Base-by-base conservation (phyloP, 2,797 vertebrate species). In the Jordanella pulchra region DNA sequence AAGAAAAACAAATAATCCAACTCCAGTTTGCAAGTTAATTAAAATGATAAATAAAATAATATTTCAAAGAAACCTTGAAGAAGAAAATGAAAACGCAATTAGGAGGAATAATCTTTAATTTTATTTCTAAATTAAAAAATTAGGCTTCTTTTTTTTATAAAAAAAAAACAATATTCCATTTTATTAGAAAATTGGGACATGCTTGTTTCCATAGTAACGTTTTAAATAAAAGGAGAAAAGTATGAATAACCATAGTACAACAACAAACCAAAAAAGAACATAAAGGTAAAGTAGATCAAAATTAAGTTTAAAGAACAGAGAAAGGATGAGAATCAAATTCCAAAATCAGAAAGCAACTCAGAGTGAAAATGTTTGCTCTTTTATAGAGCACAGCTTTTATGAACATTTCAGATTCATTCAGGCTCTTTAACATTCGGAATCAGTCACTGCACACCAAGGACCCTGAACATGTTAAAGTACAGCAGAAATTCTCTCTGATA, bases 201-300 rank as follows among this genome's bases (percentile, higher is more conserved):
- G 9, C 9, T 39, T 39, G 35, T 39, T 39, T 39, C 0, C 4
- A 54, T 25, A 11, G 4, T 27, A 27, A 54, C 4, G 25, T 54
- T n/a, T 27, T 13, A 54, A 54, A 54, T 3, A 4, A 60, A 30
- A 66, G 47, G 10, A 35, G 28, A 67, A 67, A 51, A 75, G 64
- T 48, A 71, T 77, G 53, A 30, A 77, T 27, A 67, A 81, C 35
- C 5, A 39, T 7, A 39, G 9, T 68, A 56, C 75, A 79, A 51
- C 58, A 48, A 85, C n/a, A 50, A 56, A 3, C 58, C 9, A 23
- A 18, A 32, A 28, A 28, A 47, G n/a, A 35, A 48, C 18, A 35
- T 9, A 48, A 50, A 61, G n/a, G 15, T 30, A 35, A 42, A 25
- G 23, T 45, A 61, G 45, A 39, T 48, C 18, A 32, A 51, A 18